Base-by-base conservation (phyloP, 2,797 vertebrate genomes). In the Lycodopsis pacificus region DNA sequence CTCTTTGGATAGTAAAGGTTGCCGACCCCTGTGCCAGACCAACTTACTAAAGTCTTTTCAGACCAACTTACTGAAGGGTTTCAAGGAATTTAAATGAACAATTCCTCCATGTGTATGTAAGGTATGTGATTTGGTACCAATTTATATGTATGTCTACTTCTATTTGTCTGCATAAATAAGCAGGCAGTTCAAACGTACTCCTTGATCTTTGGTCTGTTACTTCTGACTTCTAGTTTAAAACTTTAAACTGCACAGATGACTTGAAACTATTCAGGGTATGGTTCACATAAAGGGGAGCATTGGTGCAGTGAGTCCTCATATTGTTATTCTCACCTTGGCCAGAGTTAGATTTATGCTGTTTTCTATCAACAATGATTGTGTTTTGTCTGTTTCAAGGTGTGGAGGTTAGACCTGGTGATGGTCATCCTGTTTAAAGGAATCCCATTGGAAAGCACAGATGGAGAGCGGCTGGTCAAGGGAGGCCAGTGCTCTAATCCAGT, bases 341-440 rank as follows among this genome's bases (percentile, higher is more conserved):
- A 9, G 2, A 32, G 8, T 12, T n/a, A 17, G 7, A 34, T 49
- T 59, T 0, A 5, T 56, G 51, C 61, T 59, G 44, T 40, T 58
- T 74, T 48, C 9, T 38, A 7, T 42, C 22, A 73, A 3, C 25
- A 53, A n/a, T 59, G 4, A 15, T 22, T 4, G 15, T 59, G 3
- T 57, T 59, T 51, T 65, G 1, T 83, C 17, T 54, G 63, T 54
- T 63, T 30, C 7, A 17, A 94, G 93, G 98, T 99, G 80, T 99
- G 98, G 98, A 93, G 98, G 20, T 94, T 99, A 88, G 98, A 99
- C 94, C 94, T 99, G 90, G 98, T 99, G 69, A 99, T 99, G 98
- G 98, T 99, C 64, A 99, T 99, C 94, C 96, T 99, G 51, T 99
- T 99, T 94, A 99, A 99, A 93, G 98, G 98, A 68, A 97, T 99